Percentiles rank a stretch among this genome's conserved stretches.
These are phyloP conservation scores for Polyommatus iphigenia DNA, from an alignment of 2,888 invertebrate species.

Conservation along the genomic window DNA sequence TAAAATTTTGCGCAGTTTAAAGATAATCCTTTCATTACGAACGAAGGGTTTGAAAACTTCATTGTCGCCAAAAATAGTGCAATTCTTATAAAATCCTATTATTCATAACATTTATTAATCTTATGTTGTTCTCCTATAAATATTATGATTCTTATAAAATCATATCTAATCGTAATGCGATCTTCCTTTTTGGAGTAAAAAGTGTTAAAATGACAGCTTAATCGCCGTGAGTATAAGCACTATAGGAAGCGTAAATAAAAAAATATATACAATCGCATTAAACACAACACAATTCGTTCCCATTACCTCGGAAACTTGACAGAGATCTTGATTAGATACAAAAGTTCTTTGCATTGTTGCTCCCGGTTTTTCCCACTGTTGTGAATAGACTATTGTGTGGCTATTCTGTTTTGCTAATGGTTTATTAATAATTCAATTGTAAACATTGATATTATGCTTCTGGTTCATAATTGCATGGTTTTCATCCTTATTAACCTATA, in stretches of 20 bases:
- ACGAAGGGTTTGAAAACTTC: no score
- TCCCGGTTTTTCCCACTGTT: slow-evolving; percentile 1
- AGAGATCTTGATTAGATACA: slow-evolving; percentile 33
- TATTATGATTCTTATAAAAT: no score
- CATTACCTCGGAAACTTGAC: slow-evolving; percentile 32
- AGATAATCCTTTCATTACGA: no score
- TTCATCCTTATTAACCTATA: not conserved
- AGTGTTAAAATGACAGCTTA: not conserved
- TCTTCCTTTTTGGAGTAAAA: not conserved
- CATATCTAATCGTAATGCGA: no score
- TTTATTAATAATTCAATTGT: slow-evolving; percentile 14
- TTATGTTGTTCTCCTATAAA: no score
- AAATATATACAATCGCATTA: slow-evolving; percentile 21
- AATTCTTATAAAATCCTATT: no score
- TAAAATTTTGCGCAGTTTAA: no score
- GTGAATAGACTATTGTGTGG: slow-evolving; percentile 7
- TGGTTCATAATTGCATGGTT: not conserved
- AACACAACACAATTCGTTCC: slow-evolving; percentile 27
- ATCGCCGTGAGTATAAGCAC: not conserved
- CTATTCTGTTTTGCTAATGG: slow-evolving; percentile 9
- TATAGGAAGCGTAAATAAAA: slow-evolving; percentile 23
- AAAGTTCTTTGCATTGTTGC: slow-evolving; percentile 13
- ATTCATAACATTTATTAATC: no score
- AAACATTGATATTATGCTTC: not conserved
- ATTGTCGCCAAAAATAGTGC: no score